Percentiles rank a stretch among this genome's conserved stretches.
phyloP scores from a whole-genome alignment of 1,140 invertebrate genomes.

The Drosophila pruinosa region DNA sequence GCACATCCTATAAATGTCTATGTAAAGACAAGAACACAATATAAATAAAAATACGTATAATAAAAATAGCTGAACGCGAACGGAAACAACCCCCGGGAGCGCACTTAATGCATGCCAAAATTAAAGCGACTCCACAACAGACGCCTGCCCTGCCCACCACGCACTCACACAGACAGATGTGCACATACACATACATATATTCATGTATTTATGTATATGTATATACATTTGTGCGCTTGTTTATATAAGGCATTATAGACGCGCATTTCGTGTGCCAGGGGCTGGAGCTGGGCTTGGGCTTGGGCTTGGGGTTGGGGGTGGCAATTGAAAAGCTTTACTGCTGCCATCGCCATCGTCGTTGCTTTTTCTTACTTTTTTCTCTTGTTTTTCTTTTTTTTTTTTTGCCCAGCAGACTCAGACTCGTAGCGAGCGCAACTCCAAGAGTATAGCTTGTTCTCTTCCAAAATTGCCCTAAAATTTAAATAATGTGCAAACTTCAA shows the following conservation, averaged over 20 bases:
- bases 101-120: conserved; percentile 80
- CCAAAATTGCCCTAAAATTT: too few relatives aligned
- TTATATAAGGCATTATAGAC: conserved; percentile 79
- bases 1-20: too few relatives aligned
- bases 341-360: conserved; percentile 36
- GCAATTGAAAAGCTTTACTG: conserved; percentile 80
- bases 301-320: conserved; percentile 52
- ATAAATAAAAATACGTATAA: conserved; percentile 26
- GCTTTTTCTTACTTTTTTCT: conserved; percentile 48
- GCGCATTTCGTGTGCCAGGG: conserved; percentile 56
- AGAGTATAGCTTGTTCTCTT: background rate
- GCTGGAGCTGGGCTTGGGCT: conserved; percentile 60
- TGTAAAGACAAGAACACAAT: conserved; percentile 19
- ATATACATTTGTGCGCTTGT: conserved; percentile 19
- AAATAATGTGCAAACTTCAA: background rate
- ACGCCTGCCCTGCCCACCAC: conserved; percentile 17
- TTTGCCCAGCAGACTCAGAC: conserved; percentile 19
- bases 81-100: conserved; percentile 76
- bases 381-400: conserved; percentile 48
- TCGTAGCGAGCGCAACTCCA: background rate
- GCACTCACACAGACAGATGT: conserved; percentile 27
- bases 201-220: conserved; percentile 1
- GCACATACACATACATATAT: conserved; percentile 6
- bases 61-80: conserved; percentile 53
- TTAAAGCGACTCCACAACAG: conserved; percentile 63